A percentile compares a stretch with the other conserved stretches of the same genome.
These are phyloP conservation scores for Parnassius orleans DNA, from an alignment of 2,888 invertebrate species.

Conservation along the genomic window DNA sequence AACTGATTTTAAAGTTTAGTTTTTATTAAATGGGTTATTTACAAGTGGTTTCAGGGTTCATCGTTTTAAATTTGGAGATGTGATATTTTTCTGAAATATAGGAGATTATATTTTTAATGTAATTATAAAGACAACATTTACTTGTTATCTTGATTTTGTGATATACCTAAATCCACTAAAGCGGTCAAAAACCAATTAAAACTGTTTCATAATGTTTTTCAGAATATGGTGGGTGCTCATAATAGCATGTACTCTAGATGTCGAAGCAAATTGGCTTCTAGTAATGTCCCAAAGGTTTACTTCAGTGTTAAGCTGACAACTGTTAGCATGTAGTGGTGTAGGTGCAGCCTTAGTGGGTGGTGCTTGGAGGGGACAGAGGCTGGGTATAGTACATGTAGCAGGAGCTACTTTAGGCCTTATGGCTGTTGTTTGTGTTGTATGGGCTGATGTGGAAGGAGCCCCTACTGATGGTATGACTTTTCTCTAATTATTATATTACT, in stretches of 20 bases:
- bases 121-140: too few species aligned
- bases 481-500: too few species aligned
- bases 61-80: too few species aligned
- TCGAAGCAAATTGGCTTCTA: conserved; percentile 92
- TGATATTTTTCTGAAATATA: too few species aligned
- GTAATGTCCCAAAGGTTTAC: conserved; percentile 87
- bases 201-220: conserved; percentile 36
- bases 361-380: conserved; percentile 87
- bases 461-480: conserved; percentile 78
- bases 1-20: too few species aligned
- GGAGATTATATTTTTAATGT: too few species aligned
- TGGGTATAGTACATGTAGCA: conserved; percentile 87
- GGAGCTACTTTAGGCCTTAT: conserved; percentile 90
- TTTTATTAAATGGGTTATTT: too few species aligned
- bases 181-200: too few species aligned
- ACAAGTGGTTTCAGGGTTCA: too few species aligned
- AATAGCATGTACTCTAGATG: conserved; percentile 88
- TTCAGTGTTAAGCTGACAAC: conserved; percentile 83
- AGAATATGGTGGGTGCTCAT: conserved; percentile 86
- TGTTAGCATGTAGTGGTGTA: conserved; percentile 92
- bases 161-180: too few species aligned
- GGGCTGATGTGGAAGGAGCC: conserved; percentile 89
- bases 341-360: conserved; percentile 91
- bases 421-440: conserved; percentile 91
- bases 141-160: too few species aligned